Evolutionary conservation across 2,888 invertebrate genomes (phyloP), one percentile per base, ranked within the genome.

Genomic region (Lochmaea crataegi): DNA sequence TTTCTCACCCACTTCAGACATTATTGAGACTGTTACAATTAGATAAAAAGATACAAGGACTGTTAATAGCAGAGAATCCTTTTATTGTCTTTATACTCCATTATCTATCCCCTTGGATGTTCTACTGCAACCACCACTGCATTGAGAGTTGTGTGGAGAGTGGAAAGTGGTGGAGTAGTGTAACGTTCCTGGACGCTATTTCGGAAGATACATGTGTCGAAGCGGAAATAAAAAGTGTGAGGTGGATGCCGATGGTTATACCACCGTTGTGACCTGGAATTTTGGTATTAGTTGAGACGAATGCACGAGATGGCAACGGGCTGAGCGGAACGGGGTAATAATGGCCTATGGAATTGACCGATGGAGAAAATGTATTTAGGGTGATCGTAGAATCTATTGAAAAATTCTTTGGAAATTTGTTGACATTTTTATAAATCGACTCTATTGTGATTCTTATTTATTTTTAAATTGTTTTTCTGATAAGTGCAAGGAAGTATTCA

Each of bases 181-280:
- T 75, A 76, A 77, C 74, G 76, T 74, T 81, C 70, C 73, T 73
- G 81, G 79, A 81, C 80, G 83, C 82, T 80, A 80, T 80, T 80
- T 81, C 80, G 81, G 80, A 82, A 84, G 83, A 82, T 84, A 85
- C 85, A 85, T 83, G 83, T 85, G 84, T 84, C 82, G 83, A 84
- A 83, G 82, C 79, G 82, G 81, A 83, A 83, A 82, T 82, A 83
- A 80, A 83, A 79, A 80, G 80, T 80, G 81, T 77, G 77, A 78
- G 76, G 79, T 77, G 82, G 80, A 84, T 74, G 72, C 80, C 81
- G 80, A 83, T 82, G 82, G 80, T 82, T 82, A 83, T 82, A 78
- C 79, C 79, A 79, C 81, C 76, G 80, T 80, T 81, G 80, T 77
- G 80, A 78, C 76, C 78, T 75, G 80, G 80, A 80, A 80, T 80